These are phyloP conservation scores for Scaptomyza graminum DNA, from an alignment of 1,140 invertebrate genomes.

Conservation along the genomic window DNA sequence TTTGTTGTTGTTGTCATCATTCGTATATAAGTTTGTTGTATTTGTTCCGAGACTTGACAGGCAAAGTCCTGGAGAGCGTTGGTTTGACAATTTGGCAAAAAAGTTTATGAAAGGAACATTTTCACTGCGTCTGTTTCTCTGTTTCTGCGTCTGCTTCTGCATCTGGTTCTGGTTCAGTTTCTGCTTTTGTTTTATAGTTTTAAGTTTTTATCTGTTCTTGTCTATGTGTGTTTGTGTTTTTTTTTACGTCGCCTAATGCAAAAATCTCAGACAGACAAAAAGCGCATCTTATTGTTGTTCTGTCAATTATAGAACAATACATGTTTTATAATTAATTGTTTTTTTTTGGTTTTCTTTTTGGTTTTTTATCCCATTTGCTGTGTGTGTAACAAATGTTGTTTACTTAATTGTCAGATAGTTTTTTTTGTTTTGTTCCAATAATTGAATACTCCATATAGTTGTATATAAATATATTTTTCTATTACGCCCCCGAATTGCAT, in stretches of 20 bases:
- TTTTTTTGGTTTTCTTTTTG: conserved; percentile 21
- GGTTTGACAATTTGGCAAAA: conserved; percentile 82
- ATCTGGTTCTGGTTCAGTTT: conserved; percentile 10
- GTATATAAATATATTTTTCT: conserved; percentile 83
- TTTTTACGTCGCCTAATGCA: conserved; percentile 58
- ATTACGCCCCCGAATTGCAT: conserved; percentile 70
- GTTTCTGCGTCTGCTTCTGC: conserved; percentile 42
- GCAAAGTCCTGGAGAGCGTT: conserved; percentile 78
- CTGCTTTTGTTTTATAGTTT: conserved; percentile 23
- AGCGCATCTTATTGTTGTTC: conserved; percentile 65
- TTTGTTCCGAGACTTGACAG: conserved; percentile 67
- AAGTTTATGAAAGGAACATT: conserved; percentile 81
- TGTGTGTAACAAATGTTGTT: conserved; percentile 70
- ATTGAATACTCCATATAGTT: conserved; percentile 77
- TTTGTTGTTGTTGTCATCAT: conserved; percentile 41
- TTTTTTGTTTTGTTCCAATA: conserved; percentile 72
- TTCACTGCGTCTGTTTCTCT: conserved; percentile 60
- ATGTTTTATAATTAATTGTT: conserved; percentile 43
- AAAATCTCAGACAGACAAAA: conserved; percentile 75
- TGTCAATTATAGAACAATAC: conserved; percentile 69
- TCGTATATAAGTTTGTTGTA: conserved; percentile 47
- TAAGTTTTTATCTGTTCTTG: conserved; percentile 6
- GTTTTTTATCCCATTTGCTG: conserved; percentile 54
- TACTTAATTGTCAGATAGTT: conserved; percentile 78
- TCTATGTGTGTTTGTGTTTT: conserved; percentile 20